A percentile compares a stretch with the other conserved stretches of the same genome.
These are phyloP conservation scores for Sus scrofa DNA, from an alignment of 2,113 vertebrate genomes.

Conservation along the genomic window DNA sequence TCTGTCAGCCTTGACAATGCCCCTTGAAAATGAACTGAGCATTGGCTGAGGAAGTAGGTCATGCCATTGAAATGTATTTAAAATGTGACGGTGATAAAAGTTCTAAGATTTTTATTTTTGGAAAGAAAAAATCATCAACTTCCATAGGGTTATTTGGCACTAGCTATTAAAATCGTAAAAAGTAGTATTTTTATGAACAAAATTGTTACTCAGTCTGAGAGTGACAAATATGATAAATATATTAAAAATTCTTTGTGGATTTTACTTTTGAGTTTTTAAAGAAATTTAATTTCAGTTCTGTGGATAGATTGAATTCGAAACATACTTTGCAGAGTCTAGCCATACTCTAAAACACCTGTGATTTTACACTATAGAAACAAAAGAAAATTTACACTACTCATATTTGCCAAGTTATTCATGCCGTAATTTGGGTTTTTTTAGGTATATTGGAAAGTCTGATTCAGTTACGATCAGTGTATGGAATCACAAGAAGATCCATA, in stretches of 20 bases:
- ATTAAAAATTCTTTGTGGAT: conserved; percentile 52
- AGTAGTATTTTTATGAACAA: conserved; percentile 4
- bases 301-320: conserved; percentile 53
- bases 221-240: conserved; percentile 9
- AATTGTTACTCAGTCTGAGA: conserved; percentile 14
- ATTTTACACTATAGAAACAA: conserved; percentile 42
- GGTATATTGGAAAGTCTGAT: conserved; percentile 98
- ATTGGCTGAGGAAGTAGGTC: conserved; percentile 33
- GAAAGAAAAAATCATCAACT: conserved; percentile 18
- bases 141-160: background rate
- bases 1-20: conserved; percentile 88
- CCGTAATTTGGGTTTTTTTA: conserved; percentile 81
- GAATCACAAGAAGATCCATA: conserved; percentile 99
- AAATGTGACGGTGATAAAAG: conserved; percentile 41
- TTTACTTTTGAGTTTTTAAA: conserved; percentile 40
- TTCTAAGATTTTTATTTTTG: conserved; percentile 52
- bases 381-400: conserved; percentile 54
- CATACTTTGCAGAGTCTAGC: background rate
- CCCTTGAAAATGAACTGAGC: conserved; percentile 58
- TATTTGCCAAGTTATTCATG: conserved; percentile 58
- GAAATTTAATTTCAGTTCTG: conserved; percentile 22
- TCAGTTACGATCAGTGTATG: conserved; percentile 99
- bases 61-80: conserved; percentile 55
- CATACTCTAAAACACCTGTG: conserved; percentile 42
- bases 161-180: conserved; percentile 2